Evolutionary conservation across 2,888 invertebrate species (phyloP), one percentile per base, ranked within the genome.

Genomic region (Carcina quercana): DNA sequence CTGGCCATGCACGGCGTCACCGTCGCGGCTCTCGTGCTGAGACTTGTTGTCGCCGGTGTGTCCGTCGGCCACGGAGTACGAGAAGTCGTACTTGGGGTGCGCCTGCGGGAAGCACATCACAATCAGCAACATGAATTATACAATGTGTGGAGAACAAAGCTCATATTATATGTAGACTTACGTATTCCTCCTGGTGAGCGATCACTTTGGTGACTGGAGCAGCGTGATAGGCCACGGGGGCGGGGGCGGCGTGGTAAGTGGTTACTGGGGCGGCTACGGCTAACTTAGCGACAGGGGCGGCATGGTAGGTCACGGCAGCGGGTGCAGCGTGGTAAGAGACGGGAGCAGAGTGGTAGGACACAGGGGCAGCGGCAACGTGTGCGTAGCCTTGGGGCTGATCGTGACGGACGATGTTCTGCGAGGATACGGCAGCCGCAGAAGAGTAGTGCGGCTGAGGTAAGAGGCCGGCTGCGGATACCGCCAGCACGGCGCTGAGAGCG

Each of bases 11-110:
- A 63, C 65, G 31, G 46, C 54, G 43, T 59, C 59, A 13, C 59
- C 57, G 37, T 80, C 75, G 37, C 71, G 67, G 46, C 66, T 61
- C 59, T 85, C 85, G 27, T 68, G 59, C 53, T 85, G 85, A 36
- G 76, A 75, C 66, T 85, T 85, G 58, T 82, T 74, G 64, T 85
- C 85, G 17, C 85, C 86, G 38, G 86, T 78, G 52, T 86, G 86
- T n/a, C 74, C 74, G 43, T 87, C 87, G 36, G 85, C 75, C 12
- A 84, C 86, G 7, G 86, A 86, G 59, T 86, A 86, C n/a, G 83
- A 72, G 66, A 73, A 86, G 31, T 84, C 75, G 63, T 87, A 86
- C 52, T 83, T 79, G 32, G 86, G 86, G 58, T 86, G 78, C 10
- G 85, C 68, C 85, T 85, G 43, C 13, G 25, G 3, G 1, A 20